Evolutionary conservation across 1,140 invertebrate species (phyloP).

Genomic region (Brachionus plicatilis): DNA sequence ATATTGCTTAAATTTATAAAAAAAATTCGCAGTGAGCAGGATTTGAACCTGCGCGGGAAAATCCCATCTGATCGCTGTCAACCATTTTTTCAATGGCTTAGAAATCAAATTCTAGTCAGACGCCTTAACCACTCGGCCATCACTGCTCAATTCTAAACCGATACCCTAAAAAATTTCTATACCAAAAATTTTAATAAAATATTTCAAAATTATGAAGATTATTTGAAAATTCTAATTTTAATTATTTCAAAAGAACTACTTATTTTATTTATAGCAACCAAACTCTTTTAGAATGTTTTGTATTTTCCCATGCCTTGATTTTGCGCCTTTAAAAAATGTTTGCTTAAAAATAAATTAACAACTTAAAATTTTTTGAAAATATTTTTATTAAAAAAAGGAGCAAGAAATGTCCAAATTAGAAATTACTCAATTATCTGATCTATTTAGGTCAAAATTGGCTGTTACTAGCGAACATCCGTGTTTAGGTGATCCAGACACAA

Average conservation of each 20-base stretch:
- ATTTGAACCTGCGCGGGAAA: conserved; percentile 39
- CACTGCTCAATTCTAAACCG: background rate
- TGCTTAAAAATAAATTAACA: background rate
- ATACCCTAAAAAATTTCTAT: background rate
- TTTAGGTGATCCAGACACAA: background rate
- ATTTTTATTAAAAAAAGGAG: background rate
- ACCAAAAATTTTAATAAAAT: conserved; percentile 1
- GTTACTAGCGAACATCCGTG: background rate
- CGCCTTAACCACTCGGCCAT: conserved; percentile 39
- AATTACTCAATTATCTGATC: background rate
- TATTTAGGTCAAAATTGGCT: background rate
- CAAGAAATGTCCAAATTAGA: background rate
- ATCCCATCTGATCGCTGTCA: conserved; percentile 30
- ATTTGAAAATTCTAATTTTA: background rate
- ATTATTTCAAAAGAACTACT: background rate
- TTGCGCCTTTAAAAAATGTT: background rate
- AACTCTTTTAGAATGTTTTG: background rate
- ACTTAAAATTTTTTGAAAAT: background rate
- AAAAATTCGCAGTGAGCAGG: conserved; percentile 38
- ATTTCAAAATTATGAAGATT: background rate
- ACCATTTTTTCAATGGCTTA: background rate
- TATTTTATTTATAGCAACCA: background rate
- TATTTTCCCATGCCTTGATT: conserved; percentile 7
- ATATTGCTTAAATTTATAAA: background rate
- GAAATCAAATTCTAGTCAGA: conserved; percentile 37